Percentiles rank a stretch among this genome's conserved stretches.
phyloP scores from a whole-genome alignment of 2,888 invertebrate species.

The Plutella xylostella region DNA sequence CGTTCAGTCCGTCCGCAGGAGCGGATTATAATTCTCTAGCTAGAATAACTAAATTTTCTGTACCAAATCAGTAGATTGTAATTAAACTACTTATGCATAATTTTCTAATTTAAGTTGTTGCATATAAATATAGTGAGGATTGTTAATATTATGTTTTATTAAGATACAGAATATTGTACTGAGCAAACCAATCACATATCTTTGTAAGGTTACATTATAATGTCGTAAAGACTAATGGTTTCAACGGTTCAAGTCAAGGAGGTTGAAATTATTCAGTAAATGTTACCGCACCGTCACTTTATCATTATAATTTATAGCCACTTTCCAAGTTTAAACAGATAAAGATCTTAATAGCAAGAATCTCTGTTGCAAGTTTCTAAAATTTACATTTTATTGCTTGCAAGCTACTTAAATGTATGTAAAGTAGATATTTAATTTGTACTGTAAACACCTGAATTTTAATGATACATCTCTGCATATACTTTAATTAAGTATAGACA shows the following conservation, averaged over 20 bases:
- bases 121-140: conserved; percentile 52
- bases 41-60: conserved; percentile 64
- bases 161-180: conserved; percentile 26
- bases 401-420: conserved; percentile 33
- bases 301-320: conserved; percentile 29
- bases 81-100: conserved; percentile 37
- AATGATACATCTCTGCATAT: too few species aligned
- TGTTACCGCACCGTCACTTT: conserved; percentile 34
- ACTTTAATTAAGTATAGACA: too few species aligned
- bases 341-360: conserved; percentile 32
- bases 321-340: conserved; percentile 32
- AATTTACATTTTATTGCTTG: conserved; percentile 41
- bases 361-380: conserved; percentile 35
- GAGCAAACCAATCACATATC: conserved; percentile 44
- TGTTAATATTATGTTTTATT: conserved; percentile 63
- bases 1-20: conserved; percentile 28
- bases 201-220: conserved; percentile 34
- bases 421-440: conserved; percentile 11
- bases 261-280: conserved; percentile 10
- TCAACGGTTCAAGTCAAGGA: neutral
- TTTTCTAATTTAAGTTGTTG: conserved; percentile 56
- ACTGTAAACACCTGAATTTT: too few species aligned
- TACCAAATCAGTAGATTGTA: conserved; percentile 66
- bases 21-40: conserved; percentile 51
- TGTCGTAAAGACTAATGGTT: conserved; percentile 27